A percentile compares a stretch with the other conserved stretches of the same genome.
Conservation (phyloP, 2,113 vertebrate species). For the Ptychochromis oligacanthus region DNA sequence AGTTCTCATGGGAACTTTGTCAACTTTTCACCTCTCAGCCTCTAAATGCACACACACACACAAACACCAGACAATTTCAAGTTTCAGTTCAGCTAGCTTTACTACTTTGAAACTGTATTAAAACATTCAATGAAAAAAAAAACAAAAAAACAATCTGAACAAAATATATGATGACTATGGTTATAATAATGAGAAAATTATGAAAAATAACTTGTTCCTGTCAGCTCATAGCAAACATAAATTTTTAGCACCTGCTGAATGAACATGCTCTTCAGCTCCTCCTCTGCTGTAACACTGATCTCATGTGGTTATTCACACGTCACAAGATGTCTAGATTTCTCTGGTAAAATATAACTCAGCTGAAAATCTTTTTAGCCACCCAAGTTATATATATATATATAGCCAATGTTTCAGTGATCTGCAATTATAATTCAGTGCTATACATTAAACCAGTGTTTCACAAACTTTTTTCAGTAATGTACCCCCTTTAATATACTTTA, state of each 20-base stretch:
- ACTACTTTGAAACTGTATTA: not conserved
- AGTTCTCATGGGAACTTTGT: conserved; percentile 87
- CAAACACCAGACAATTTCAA: not conserved
- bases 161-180: not conserved
- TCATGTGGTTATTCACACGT: not conserved
- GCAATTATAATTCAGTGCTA: not conserved
- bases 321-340: not conserved
- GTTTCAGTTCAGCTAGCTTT: conserved; percentile 33
- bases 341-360: not conserved
- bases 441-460: not conserved
- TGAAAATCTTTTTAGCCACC: not conserved
- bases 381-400: not conserved
- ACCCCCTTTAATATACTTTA: not conserved
- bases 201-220: not conserved
- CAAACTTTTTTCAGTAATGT: not conserved
- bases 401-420: not conserved
- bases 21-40: conserved; percentile 77
- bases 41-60: not conserved
- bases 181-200: not conserved
- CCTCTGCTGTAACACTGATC: not conserved
- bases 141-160: fast-evolving
- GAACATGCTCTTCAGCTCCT: not conserved
- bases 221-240: not conserved
- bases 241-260: not conserved
- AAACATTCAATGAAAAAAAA: not conserved